These are phyloP conservation scores for Oreamnos americanus DNA, from an alignment of 2,113 vertebrate species.

Conservation along the genomic window DNA sequence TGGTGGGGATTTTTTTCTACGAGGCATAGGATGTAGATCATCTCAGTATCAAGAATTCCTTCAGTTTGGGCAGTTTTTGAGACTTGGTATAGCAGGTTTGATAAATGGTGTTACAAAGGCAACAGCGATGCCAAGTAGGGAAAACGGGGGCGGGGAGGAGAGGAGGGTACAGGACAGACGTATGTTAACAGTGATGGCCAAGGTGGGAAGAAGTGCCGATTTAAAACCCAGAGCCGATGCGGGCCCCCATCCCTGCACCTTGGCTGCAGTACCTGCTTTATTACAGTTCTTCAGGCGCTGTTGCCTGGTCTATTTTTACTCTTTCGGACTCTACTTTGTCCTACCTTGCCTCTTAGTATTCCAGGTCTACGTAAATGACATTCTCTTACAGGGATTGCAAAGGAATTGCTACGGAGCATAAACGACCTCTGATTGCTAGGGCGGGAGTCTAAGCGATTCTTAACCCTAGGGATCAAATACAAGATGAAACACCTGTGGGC, in stretches of 20 bases:
- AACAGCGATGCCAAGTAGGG: background rate
- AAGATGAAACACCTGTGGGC: background rate
- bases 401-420: background rate
- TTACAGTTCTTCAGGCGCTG: background rate
- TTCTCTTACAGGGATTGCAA: background rate
- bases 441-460: background rate
- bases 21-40: background rate
- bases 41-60: background rate
- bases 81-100: background rate
- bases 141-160: too few relatives aligned
- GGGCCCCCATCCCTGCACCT: accelerated
- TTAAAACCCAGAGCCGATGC: accelerated
- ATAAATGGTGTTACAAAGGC: background rate
- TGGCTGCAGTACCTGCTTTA: too few relatives aligned
- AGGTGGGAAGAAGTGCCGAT: background rate
- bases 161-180: accelerated
- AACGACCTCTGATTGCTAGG: background rate
- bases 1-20: background rate
- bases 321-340: background rate
- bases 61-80: background rate
- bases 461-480: too few relatives aligned
- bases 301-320: background rate
- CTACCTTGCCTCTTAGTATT: background rate
- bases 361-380: background rate
- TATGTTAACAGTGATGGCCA: background rate